Conservation (phyloP, 2,113 vertebrate genomes). For the Brachypodius melanocephalos region DNA sequence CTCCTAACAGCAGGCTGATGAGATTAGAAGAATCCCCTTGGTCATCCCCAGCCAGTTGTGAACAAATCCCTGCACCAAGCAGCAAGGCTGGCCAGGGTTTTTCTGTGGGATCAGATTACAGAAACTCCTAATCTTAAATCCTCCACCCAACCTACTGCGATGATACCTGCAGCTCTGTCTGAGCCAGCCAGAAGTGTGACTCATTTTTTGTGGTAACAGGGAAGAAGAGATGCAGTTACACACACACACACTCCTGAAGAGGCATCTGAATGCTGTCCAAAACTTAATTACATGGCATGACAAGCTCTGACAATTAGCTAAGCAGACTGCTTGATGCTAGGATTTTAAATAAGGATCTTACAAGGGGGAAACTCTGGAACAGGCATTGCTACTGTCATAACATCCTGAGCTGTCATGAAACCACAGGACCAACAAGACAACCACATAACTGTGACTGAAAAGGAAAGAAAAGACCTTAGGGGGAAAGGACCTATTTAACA, state of each 20-base stretch:
- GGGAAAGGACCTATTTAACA: neutral
- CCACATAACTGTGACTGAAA: neutral
- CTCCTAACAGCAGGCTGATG: neutral
- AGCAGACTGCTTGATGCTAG: neutral
- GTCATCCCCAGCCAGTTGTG: neutral
- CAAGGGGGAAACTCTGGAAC: neutral
- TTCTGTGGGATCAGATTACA: neutral
- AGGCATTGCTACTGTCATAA: neutral
- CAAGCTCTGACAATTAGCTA: conserved; percentile 33
- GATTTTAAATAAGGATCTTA: conserved; percentile 11
- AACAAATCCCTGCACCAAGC: neutral
- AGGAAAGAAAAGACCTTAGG: neutral
- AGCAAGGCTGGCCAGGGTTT: neutral
- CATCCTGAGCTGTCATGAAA: neutral
- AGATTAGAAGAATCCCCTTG: neutral
- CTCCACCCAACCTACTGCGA: neutral
- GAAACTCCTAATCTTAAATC: neutral
- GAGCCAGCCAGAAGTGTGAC: neutral
- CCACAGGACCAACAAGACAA: neutral
- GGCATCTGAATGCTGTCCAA: conserved; percentile 19
- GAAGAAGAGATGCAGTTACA: neutral
- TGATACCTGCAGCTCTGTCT: neutral
- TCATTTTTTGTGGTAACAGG: neutral
- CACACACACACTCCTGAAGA: neutral
- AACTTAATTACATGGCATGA: conserved; percentile 18